Evolutionary conservation across 37 sponge, comb jelly and placozoan genomes (phyloP).

Genomic region (Ephydatia muelleri): DNA sequence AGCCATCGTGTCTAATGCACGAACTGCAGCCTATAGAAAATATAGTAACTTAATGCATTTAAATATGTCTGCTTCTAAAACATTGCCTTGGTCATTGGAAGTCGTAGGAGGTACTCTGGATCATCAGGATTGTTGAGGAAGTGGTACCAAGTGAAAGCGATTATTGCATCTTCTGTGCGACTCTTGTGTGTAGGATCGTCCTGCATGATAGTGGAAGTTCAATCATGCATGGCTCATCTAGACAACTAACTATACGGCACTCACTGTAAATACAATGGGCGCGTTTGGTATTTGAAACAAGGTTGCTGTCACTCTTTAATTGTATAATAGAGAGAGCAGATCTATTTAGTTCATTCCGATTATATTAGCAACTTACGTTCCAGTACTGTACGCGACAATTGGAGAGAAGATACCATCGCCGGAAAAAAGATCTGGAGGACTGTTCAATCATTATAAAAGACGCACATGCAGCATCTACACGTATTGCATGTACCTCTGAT

Average conservation of each 20-base stretch:
- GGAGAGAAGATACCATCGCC: conserved; percentile 36
- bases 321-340: background rate
- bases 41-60: background rate
- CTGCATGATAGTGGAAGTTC: conserved; percentile 31
- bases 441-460: background rate
- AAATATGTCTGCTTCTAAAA: background rate
- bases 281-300: conserved; percentile 91
- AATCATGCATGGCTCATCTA: background rate
- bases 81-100: conserved; percentile 92
- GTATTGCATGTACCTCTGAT: conserved; percentile 11
- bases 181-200: conserved; percentile 75
- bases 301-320: conserved; percentile 66
- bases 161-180: conserved; percentile 82
- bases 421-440: conserved; percentile 25
- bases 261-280: conserved; percentile 76
- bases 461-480: too few relatives aligned
- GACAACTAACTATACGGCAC: too few relatives aligned
- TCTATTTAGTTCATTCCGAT: background rate
- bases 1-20: conserved; percentile 84
- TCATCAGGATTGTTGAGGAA: conserved; percentile 56
- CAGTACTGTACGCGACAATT: conserved; percentile 35
- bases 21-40: conserved; percentile 66
- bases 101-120: conserved; percentile 77
- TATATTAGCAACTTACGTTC: conserved; percentile 38
- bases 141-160: conserved; percentile 92